phyloP scores from a whole-genome alignment of 2,113 vertebrate genomes.

The Colaptes auratus region DNA sequence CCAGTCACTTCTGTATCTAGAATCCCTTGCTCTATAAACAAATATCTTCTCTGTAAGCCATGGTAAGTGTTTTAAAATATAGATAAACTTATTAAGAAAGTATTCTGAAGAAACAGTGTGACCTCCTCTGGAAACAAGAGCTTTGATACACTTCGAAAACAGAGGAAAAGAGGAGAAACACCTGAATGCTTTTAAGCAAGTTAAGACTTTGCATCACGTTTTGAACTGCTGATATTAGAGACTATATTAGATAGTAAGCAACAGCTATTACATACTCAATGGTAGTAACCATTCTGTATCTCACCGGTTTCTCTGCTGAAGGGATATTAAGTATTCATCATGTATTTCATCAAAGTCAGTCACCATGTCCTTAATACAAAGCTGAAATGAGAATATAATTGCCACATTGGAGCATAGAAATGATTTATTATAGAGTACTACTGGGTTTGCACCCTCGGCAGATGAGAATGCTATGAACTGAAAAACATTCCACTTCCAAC shows the following conservation, averaged over 20 bases:
- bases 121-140: not conserved
- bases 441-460: not conserved
- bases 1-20: not conserved
- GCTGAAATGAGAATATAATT: slow-evolving; percentile 67
- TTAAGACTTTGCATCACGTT: not conserved
- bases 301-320: slow-evolving; percentile 95
- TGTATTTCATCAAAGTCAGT: slow-evolving; percentile 88
- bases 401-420: not conserved
- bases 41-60: not conserved
- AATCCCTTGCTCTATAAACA: not conserved
- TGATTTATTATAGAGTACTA: not conserved
- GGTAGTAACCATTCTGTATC: not conserved
- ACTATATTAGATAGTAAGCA: not conserved
- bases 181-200: not conserved
- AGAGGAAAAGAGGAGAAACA: not conserved
- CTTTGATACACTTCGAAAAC: not conserved
- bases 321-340: slow-evolving; percentile 92
- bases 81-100: not conserved
- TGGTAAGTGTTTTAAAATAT: not conserved
- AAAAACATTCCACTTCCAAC: not conserved
- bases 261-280: not conserved
- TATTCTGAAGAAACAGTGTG: not conserved
- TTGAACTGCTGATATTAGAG: not conserved
- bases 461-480: not conserved
- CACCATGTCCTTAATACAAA: slow-evolving; percentile 76